Base-by-base conservation (phyloP, 2,113 vertebrate genomes). In the Notarius quadriscutis region DNA sequence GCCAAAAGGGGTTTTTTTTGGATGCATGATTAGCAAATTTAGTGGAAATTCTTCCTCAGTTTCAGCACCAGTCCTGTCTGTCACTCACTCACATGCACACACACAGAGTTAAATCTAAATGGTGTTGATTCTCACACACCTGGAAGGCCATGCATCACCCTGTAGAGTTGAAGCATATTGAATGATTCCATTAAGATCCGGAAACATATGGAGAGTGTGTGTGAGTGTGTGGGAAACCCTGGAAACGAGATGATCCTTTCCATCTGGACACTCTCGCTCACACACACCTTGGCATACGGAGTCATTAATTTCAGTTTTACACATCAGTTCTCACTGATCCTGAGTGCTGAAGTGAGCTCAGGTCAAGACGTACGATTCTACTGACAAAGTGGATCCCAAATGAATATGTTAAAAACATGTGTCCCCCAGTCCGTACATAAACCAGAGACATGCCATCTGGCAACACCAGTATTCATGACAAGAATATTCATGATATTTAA, bases 191-290 rank as follows among this genome's bases (percentile, higher is more conserved):
- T 86, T 87, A 57, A 81, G 22, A 30, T 62, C 34, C 67, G 25
- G n/a, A 84, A 75, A 83, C 85, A 89, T 86, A 87, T 86, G 77
- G 84, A 84, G 69, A 51, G 55, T 69, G 51, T 25, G 81, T 63
- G 86, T 50, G 18, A 8, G 41, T 48, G 77, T 77, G 58, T 67
- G 50, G 58, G 27, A 83, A 86, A 50, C 41, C 90, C 75, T 88
- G 87, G 83, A 88, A 92, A 84, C 86, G 91, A 94, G 91, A 92
- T n/a, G 58, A 88, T 93, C 89, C 90, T 88, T 86, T 75, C 93
- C 93, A 94, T 95, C 94, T 95, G 94, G 92, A 87, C 30, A 78
- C 48, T n/a, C 51, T n/a, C 51, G 30, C n/a, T n/a, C 74, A 22
- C 48, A 51, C 41, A 51, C 71, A 41, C 71, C 14, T 27, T 90